Evolutionary conservation across 2,797 vertebrate genomes (phyloP), one percentile per base, ranked within the genome.

Genomic region (Hoplostethus atlanticus): DNA sequence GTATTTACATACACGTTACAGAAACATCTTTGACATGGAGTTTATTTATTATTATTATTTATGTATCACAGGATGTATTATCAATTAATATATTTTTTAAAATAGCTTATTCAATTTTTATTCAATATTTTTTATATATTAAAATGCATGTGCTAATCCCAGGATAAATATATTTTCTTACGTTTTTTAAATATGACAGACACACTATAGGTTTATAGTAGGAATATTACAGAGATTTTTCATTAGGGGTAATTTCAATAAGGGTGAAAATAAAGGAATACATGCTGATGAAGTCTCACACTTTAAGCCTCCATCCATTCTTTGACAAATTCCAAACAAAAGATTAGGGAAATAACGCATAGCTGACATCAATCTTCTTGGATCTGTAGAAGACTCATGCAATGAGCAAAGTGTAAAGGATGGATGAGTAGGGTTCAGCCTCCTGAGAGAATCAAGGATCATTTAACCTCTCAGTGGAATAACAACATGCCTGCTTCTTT

Each of bases 401-500:
- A 6, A 52, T 52, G 50, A 52, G 9, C 25, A 12, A 11, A 52
- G 50, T 10, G 28, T 28, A 31, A 42, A 42, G 40, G 40, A 42
- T 12, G 40, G 40, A 42, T 17, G 12, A 28, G 12, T 54, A 16
- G 21, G 31, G 15, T 36, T 36, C 56, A 40, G n/a, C n/a, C n/a
- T 17, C 5, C 10, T 31, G 7, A 13, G 40, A 53, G 48, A 30
- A 57, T 4, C 5, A 67, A 15, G 2, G 57, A 12, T 4, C 2
- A 12, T 34, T n/a, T 54, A 15, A n/a, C n/a, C 21, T 13, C n/a
- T 3, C 12, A 66, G 56, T 42, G 38, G 53, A 68, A 16, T n/a
- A 4, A 21, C 44, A 10, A 36, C 6, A 13, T 6, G 1, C 36
- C 6, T 16, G 28, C 4, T 8, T 77, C 63, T 86, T 90, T 54